Conservation (phyloP, 2,888 invertebrate genomes). For the Leucophora obtusa region DNA sequence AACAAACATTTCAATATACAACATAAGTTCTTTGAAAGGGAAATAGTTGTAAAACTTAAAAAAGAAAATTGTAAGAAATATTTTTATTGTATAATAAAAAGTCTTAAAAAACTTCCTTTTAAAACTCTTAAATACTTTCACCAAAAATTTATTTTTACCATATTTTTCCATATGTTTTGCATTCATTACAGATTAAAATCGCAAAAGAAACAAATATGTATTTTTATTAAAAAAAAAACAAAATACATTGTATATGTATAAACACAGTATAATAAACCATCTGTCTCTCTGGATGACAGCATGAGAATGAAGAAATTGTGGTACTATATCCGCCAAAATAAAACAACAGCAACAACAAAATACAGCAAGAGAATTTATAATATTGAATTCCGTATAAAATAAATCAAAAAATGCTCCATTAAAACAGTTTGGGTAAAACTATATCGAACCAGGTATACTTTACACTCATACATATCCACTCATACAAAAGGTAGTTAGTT, state of each 20-base stretch:
- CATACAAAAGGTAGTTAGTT: neutral
- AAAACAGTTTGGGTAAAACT: constrained; percentile 46
- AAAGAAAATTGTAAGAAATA: too few relatives aligned
- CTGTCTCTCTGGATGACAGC: constrained; percentile 59
- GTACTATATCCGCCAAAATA: constrained; percentile 37
- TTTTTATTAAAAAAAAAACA: constrained; percentile 1
- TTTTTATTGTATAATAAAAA: too few relatives aligned
- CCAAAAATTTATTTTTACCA: neutral
- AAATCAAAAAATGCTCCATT: constrained; percentile 68
- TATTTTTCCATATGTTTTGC: neutral
- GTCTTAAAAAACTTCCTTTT: neutral
- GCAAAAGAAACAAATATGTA: constrained; percentile 9
- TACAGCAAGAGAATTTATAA: constrained; percentile 68
- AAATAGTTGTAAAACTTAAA: too few relatives aligned
- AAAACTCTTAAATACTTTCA: constrained; percentile 10
- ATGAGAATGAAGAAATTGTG: constrained; percentile 55
- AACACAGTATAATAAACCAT: constrained; percentile 59
- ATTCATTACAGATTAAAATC: constrained; percentile 38
- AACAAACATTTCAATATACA: too few relatives aligned
- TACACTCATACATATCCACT: neutral
- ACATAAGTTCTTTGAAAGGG: too few relatives aligned
- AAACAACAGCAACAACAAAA: constrained; percentile 25
- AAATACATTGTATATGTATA: constrained; percentile 48
- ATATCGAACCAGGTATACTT: neutral
- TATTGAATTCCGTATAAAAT: constrained; percentile 70